phyloP scores from a whole-genome alignment of 2,888 invertebrate genomes.

The Drosophila mimetica region DNA sequence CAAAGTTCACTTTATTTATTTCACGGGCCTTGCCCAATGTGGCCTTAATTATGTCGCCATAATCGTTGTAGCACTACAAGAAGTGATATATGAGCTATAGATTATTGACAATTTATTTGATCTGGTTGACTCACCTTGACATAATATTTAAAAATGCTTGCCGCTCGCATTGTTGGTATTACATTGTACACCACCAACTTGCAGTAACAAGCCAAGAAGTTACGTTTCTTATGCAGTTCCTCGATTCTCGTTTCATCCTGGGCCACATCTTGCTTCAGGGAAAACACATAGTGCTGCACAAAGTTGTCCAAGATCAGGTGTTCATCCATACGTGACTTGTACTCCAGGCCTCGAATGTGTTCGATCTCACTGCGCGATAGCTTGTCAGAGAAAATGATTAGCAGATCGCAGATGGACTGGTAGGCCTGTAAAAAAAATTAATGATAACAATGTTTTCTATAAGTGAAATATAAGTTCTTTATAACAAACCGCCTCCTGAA shows the following conservation, averaged over 20 bases:
- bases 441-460: not conserved
- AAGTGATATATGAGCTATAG: too few species aligned
- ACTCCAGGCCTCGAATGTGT: constrained; percentile 88
- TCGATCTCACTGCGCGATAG: constrained; percentile 86
- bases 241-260: constrained; percentile 98
- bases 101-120: too few species aligned
- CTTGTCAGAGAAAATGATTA: constrained; percentile 96
- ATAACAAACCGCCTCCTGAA: constrained; percentile 89
- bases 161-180: constrained; percentile 95
- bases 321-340: constrained; percentile 91
- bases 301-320: constrained; percentile 94
- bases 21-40: constrained; percentile 98
- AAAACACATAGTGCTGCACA: constrained; percentile 96
- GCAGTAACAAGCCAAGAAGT: constrained; percentile 98
- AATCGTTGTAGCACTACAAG: constrained; percentile 96
- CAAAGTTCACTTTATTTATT: constrained; percentile 98
- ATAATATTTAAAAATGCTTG: constrained; percentile 98
- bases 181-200: constrained; percentile 99
- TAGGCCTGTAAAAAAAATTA: constrained; percentile 89
- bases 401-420: constrained; percentile 96
- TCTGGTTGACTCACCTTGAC: constrained; percentile 92
- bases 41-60: constrained; percentile 99
- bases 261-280: constrained; percentile 95
- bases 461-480: too few species aligned
- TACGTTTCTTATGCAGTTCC: constrained; percentile 97